A percentile compares a stretch with the other conserved stretches of the same genome.
Evolutionary conservation across 1,140 invertebrate species (phyloP).

Genomic region (Wiebesia pumilae): DNA sequence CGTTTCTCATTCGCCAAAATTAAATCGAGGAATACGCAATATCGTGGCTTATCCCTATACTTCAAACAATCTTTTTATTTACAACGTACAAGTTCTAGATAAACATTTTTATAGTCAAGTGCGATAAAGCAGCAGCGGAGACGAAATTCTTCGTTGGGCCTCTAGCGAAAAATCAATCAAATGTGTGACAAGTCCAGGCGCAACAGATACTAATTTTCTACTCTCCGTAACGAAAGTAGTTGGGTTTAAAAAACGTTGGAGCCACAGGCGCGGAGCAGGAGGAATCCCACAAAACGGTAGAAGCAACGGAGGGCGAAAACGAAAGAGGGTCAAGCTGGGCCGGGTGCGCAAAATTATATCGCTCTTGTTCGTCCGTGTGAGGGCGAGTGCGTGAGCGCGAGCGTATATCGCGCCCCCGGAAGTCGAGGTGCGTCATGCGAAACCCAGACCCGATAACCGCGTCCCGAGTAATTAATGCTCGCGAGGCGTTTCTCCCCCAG

Average conservation of each 20-base stretch:
- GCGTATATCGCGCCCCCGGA: slow-evolving; percentile 29
- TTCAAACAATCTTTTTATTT: background rate
- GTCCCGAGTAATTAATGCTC: slow-evolving; percentile 48
- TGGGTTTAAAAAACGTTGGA: background rate
- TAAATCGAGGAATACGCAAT: background rate
- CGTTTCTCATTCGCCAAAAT: background rate
- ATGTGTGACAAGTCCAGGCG: no score
- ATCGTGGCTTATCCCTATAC: background rate
- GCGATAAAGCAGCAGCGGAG: background rate
- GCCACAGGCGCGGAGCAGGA: background rate
- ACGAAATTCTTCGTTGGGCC: no score
- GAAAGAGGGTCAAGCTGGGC: slow-evolving; percentile 26
- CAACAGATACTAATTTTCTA: slow-evolving; percentile 34
- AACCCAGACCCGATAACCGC: slow-evolving; percentile 35
- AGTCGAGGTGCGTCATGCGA: slow-evolving; percentile 48
- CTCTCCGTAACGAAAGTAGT: slow-evolving; percentile 1
- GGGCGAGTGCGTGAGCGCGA: no score
- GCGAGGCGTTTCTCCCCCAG: background rate
- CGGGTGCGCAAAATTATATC: slow-evolving; percentile 36
- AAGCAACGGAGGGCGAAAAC: background rate
- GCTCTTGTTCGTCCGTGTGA: background rate
- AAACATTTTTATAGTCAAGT: background rate
- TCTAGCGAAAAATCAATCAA: background rate
- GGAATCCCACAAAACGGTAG: background rate
- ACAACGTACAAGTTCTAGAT: background rate